Evolutionary conservation across 2,113 vertebrate species (phyloP).

Genomic region (Pristiophorus japonicus): DNA sequence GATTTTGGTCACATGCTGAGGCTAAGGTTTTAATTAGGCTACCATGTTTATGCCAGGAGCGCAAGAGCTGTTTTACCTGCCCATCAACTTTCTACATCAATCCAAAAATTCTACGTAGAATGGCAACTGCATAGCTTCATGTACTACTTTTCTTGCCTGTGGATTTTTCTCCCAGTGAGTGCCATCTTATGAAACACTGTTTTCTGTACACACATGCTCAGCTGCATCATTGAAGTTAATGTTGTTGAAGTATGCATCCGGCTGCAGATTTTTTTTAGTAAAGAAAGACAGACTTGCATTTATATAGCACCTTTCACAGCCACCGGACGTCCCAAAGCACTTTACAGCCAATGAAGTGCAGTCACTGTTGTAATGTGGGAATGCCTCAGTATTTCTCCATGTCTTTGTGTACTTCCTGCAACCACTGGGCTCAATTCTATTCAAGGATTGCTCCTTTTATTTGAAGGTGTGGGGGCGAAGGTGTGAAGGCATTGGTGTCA

Average conservation of each 20-base stretch:
- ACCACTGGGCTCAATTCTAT: not conserved
- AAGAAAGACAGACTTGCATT: no score
- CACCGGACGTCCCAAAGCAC: no score
- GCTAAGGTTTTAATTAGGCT: not conserved
- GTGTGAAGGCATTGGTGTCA: not conserved
- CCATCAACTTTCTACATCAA: not conserved
- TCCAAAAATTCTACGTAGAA: not conserved
- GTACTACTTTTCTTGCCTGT: not conserved
- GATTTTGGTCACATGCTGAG: not conserved
- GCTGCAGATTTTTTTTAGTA: not conserved
- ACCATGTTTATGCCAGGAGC: not conserved
- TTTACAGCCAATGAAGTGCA: no score
- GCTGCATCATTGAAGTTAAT: not conserved
- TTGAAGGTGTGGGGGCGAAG: not conserved
- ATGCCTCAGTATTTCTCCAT: not conserved
- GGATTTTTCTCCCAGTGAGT: not conserved
- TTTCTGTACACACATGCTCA: not conserved
- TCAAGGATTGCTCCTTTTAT: not conserved
- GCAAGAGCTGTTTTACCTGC: not conserved
- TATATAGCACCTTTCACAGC: no score
- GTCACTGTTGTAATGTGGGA: no score
- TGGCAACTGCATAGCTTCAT: no score
- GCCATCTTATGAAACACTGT: not conserved
- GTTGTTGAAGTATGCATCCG: not conserved
- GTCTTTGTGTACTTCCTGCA: not conserved